These are phyloP conservation scores for Ursus arctos DNA, from an alignment of 2,113 vertebrate genomes.

Conservation along the genomic window DNA sequence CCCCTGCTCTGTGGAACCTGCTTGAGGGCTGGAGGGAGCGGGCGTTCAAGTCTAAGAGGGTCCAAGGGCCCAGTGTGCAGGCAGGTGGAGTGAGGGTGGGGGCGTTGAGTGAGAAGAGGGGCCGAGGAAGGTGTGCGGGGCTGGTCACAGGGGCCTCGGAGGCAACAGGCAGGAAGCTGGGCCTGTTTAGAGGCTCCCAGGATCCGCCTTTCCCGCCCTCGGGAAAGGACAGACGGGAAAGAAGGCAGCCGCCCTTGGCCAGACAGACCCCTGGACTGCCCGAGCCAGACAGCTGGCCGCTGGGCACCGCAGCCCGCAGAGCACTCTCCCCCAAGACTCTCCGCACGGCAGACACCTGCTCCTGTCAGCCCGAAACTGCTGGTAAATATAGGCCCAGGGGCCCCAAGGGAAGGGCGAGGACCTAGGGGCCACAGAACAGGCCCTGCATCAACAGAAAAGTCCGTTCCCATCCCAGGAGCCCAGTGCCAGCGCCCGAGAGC, in stretches of 20 bases:
- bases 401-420: neutral
- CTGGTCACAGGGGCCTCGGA: rapidly evolving
- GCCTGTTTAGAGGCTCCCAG: neutral
- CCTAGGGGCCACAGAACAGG: neutral
- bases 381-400: conserved; percentile 50
- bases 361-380: neutral
- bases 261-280: rapidly evolving
- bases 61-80: rapidly evolving
- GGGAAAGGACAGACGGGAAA: no score
- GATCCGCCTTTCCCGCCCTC: neutral
- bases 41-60: no score
- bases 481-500: rapidly evolving
- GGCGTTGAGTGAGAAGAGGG: rapidly evolving
- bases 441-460: neutral
- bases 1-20: rapidly evolving
- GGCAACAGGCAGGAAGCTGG: neutral
- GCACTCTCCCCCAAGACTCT: neutral
- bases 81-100: neutral
- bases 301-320: neutral
- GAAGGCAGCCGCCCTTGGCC: neutral
- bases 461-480: neutral
- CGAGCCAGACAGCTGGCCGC: neutral
- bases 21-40: rapidly evolving
- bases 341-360: conserved; percentile 17
- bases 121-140: neutral